phyloP scores from a whole-genome alignment of 2,888 invertebrate species.

The Tanytarsus gracilentus region DNA sequence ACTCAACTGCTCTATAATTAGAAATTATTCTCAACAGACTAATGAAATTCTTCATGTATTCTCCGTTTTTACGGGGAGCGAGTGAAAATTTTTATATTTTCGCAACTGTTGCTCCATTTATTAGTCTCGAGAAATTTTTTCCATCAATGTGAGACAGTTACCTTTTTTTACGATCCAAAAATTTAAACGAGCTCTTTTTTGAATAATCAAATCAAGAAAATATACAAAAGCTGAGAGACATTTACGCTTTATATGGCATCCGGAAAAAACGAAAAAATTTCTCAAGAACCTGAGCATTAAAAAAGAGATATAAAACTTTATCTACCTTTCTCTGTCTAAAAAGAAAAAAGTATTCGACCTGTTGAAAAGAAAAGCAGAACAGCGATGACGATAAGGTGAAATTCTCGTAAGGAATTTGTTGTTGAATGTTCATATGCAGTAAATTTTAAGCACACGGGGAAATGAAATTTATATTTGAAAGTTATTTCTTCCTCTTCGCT shows the following conservation, averaged over 20 bases:
- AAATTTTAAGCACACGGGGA: slow-evolving; percentile 19
- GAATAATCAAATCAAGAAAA: slow-evolving; percentile 18
- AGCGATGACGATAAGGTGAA: neutral
- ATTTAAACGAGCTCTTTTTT: slow-evolving; percentile 13
- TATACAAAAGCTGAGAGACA: neutral
- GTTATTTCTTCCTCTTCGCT: slow-evolving; percentile 11
- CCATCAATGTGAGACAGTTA: no score
- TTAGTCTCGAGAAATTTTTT: neutral
- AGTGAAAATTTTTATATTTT: neutral
- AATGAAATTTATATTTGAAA: slow-evolving; percentile 24
- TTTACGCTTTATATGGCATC: neutral
- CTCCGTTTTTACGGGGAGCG: neutral
- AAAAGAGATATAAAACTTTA: slow-evolving; percentile 22
- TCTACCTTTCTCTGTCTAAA: slow-evolving; percentile 9
- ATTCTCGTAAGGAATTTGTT: slow-evolving; percentile 9
- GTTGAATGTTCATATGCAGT: slow-evolving; percentile 22
- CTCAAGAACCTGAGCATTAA: slow-evolving; percentile 14
- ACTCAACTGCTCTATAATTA: no score
- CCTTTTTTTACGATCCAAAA: neutral
- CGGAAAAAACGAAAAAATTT: neutral
- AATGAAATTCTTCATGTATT: neutral
- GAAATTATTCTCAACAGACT: slow-evolving; percentile 9
- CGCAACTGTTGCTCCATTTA: slow-evolving; percentile 20
- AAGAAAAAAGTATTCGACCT: no score
- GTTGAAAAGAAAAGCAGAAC: slow-evolving; percentile 19